These are phyloP conservation scores for Glossosoma conforme DNA, from an alignment of 1,140 invertebrate genomes.

Conservation along the genomic window DNA sequence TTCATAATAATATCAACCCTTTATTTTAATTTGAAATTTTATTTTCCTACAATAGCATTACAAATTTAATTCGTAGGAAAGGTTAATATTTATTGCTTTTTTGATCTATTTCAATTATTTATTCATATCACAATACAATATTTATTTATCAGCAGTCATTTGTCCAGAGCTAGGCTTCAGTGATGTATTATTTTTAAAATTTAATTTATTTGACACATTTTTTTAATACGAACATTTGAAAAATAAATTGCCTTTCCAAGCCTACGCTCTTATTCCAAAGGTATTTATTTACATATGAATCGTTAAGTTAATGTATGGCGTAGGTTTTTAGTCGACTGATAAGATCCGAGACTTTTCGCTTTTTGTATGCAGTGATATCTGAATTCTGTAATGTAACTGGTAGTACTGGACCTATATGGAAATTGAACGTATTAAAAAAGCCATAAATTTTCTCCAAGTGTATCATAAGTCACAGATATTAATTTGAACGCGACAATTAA, in stretches of 20 bases:
- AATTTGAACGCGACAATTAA: background rate
- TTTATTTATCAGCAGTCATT: background rate
- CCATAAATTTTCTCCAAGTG: background rate
- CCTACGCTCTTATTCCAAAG: constrained; percentile 4
- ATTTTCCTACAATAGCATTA: too few species aligned
- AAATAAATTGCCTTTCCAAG: too few species aligned
- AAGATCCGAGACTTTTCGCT: background rate
- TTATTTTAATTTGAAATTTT: too few species aligned
- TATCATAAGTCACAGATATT: background rate
- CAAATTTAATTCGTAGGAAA: background rate
- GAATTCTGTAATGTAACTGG: background rate
- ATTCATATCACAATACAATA: background rate
- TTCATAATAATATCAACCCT: too few species aligned
- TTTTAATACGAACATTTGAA: constrained; percentile 4
- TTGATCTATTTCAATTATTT: background rate
- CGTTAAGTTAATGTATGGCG: constrained; percentile 2
- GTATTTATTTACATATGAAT: constrained; percentile 11
- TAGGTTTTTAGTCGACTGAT: background rate
- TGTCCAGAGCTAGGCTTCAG: background rate
- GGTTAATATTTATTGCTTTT: background rate
- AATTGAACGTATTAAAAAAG: background rate
- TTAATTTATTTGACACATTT: background rate
- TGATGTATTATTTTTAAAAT: background rate
- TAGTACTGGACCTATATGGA: background rate
- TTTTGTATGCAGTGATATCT: background rate